phyloP scores from a whole-genome alignment of 2,888 invertebrate genomes.

The Sisyra terminalis region DNA sequence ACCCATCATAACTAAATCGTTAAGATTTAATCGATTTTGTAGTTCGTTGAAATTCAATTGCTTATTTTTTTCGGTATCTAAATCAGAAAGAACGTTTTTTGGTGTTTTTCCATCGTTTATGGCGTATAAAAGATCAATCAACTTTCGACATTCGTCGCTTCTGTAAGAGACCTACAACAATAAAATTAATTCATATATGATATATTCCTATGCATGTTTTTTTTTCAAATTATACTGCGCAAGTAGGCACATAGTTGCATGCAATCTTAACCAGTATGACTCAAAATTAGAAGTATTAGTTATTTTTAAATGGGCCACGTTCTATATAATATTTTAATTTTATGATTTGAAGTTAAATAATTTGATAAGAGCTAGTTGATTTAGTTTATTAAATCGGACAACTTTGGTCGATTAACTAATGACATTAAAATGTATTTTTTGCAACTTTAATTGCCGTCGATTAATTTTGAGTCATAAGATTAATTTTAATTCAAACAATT shows the following conservation, averaged over 20 bases:
- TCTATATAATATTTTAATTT: no score
- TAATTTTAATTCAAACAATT: slow-evolving; percentile 3
- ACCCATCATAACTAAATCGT: slow-evolving; percentile 33
- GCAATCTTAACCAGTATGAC: no score
- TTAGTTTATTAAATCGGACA: no score
- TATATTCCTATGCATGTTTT: not conserved
- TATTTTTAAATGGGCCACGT: no score
- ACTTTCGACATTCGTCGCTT: slow-evolving; percentile 31
- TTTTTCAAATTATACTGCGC: no score
- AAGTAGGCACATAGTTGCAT: no score
- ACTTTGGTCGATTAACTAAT: no score
- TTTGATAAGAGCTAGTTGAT: no score
- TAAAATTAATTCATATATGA: not conserved
- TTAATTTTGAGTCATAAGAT: no score
- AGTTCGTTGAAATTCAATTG: slow-evolving; percentile 18
- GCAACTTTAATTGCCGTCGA: no score
- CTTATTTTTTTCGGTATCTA: slow-evolving; percentile 13
- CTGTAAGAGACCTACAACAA: slow-evolving; percentile 28
- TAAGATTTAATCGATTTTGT: slow-evolving; percentile 28
- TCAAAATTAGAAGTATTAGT: slow-evolving; percentile 2
- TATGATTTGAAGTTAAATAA: no score
- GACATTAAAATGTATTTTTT: no score
- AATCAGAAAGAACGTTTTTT: slow-evolving; percentile 28
- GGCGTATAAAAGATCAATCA: slow-evolving; percentile 29
- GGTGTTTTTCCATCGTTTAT: slow-evolving; percentile 31